Base-by-base conservation (phyloP, 2,113 vertebrate genomes). In the Elachura formosa region DNA sequence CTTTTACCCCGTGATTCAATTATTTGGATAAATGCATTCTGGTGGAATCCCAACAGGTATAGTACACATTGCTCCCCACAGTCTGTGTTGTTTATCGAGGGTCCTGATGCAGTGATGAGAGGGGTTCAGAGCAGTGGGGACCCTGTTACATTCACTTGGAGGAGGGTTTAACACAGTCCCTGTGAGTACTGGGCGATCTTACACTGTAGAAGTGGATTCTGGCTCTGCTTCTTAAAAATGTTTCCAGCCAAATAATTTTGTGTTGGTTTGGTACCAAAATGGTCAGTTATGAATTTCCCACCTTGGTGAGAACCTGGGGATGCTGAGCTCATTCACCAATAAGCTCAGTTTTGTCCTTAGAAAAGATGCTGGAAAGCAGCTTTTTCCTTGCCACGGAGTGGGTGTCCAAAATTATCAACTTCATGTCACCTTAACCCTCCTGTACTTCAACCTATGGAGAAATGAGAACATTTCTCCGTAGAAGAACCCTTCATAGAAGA, bases 111-210 rank as follows among this genome's bases (percentile, higher is more conserved):
- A 34, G n/a, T 1, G 19, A 62, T 23, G 64, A 69, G 10, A 48
- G 1, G 1, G 33, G 7, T 19, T 55, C 33, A 55, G 55, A 56
- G 46, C 29, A 61, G 9, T 36, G 31, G 41, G 55, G 19, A 73
- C 46, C 26, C 22, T 2, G 0, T 12, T 40, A 34, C 28, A 80
- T 25, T 2, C 20, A 31, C 18, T 3, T 0, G 6, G 16, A 85
- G 7, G 26, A 66, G 14, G 7, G 7, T 31, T 87, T 90, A 21
- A 14, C 28, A 17, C 41, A 59, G 24, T 10, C 18, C 6, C 24
- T 33, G 3, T 14, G 28, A 23, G 12, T n/a, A 25, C 8, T 12
- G 19, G 36, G 11, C 14, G 5, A 3, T 52, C 9, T 61, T 40
- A n/a, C 19, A 14, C n/a, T 40, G 33, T 40, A 58, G 34, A 69